Evolutionary conservation across 2,888 invertebrate species (phyloP).

Genomic region (Bombylius discolor): DNA sequence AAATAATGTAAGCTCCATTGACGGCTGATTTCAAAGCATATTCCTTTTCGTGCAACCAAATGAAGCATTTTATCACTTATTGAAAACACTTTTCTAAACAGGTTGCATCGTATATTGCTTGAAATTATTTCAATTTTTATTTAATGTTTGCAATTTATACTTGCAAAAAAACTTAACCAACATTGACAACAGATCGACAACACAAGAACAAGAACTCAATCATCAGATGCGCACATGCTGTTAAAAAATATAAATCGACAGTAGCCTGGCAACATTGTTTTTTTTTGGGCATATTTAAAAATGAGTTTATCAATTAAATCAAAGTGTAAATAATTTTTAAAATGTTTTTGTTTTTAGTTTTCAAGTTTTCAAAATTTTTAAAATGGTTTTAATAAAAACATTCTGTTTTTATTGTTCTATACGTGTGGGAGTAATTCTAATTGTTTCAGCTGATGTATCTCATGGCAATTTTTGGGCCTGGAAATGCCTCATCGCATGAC

Average conservation of each 20-base stretch:
- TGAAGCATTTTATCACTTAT: slow-evolving; percentile 10
- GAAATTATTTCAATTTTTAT: too few species aligned
- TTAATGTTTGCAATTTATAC: too few species aligned
- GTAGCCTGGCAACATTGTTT: too few species aligned
- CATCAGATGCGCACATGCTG: too few species aligned
- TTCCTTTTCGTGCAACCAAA: slow-evolving; percentile 12
- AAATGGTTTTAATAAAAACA: slow-evolving; percentile 46
- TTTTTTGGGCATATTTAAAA: too few species aligned
- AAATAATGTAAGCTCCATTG: slow-evolving; percentile 17
- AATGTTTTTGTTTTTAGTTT: neutral
- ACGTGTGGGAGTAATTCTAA: slow-evolving; percentile 28
- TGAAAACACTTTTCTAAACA: neutral
- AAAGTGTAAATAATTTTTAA: neutral
- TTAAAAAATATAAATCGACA: too few species aligned
- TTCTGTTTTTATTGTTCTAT: slow-evolving; percentile 33
- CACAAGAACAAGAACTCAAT: too few species aligned
- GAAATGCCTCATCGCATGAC: too few species aligned
- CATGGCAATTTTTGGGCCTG: neutral
- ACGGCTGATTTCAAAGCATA: slow-evolving; percentile 16
- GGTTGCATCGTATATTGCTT: neutral
- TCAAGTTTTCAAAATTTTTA: slow-evolving; percentile 1
- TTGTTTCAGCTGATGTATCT: slow-evolving; percentile 24
- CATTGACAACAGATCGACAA: too few species aligned
- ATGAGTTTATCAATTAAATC: too few species aligned
- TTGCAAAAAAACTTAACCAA: too few species aligned